Evolutionary conservation across 2,797 vertebrate genomes (phyloP), one percentile per base, ranked within the genome.

Genomic region (Sciaenops ocellatus): DNA sequence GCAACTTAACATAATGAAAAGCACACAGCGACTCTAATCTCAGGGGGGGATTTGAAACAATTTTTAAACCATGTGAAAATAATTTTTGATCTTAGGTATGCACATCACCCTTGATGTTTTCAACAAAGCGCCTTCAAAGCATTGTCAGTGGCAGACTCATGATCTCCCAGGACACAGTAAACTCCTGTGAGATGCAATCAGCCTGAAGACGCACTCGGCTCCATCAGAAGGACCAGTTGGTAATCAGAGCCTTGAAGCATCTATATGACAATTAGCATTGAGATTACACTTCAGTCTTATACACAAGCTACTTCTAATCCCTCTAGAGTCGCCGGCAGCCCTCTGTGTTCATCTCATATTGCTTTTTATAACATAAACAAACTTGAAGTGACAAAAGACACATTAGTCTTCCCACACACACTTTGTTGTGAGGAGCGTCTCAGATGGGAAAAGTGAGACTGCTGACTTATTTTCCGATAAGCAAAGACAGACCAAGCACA

Each of bases 151-250:
- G n/a, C 75, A 65, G 41, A 13, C 30, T 63, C 63, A 55, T 74
- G 79, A 85, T 87, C 83, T 87, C 73, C 66, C 73, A 69, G 84
- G 87, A 82, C 84, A 81, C 56, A 24, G 56, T 69, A 62, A 82
- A 73, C 76, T 88, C 83, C 73, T 78, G 60, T 30, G 83, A 86
- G 86, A 91, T 83, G 80, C 85, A 92, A 90, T 89, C 88, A 89
- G 85, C 56, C 76, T 70, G 74, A 84, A 77, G 82, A 83, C 38
- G 30, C 76, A 86, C 84, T 84, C 57, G 5, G 56, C 83, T 80
- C 83, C 66, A 82, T 87, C 87, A 92, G 73, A 79, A 86, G 83
- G 68, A 76, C 80, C 63, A 28, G 73, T 76, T 81, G 65, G 80
- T 85, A 92, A 94, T 91, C 90, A 93, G 56, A 73, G 69, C 74